Evolutionary conservation across 1,140 invertebrate species (phyloP).

Genomic region (Pomacea maculata): DNA sequence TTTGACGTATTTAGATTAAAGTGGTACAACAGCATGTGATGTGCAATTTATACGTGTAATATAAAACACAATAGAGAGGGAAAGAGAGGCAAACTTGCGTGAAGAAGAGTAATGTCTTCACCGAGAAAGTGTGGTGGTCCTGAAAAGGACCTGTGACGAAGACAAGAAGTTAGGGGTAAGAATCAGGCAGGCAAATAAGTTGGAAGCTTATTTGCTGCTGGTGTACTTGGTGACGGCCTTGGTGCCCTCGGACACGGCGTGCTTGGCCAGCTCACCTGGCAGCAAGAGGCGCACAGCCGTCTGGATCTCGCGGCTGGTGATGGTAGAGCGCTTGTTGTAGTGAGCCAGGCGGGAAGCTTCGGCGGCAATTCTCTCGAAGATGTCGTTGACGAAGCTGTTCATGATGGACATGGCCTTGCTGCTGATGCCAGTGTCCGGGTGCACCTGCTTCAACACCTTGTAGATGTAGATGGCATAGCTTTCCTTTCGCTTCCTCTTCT

Average conservation of each 20-base stretch:
- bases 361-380: constrained; percentile 66
- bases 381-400: constrained; percentile 66
- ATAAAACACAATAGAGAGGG: too few species aligned
- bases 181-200: too few species aligned
- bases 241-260: constrained; percentile 72
- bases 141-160: constrained; percentile 24
- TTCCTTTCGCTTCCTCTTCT: constrained; percentile 69
- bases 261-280: constrained; percentile 73
- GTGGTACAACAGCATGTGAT: too few species aligned
- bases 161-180: background rate
- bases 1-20: too few species aligned
- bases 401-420: constrained; percentile 63
- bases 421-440: constrained; percentile 76
- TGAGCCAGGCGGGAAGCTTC: constrained; percentile 61
- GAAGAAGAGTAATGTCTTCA: background rate
- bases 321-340: constrained; percentile 65
- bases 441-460: constrained; percentile 78
- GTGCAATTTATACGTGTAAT: too few species aligned
- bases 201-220: constrained; percentile 66
- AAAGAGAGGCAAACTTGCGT: too few species aligned
- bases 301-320: constrained; percentile 73
- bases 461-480: constrained; percentile 78
- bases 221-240: constrained; percentile 74
- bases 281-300: constrained; percentile 72
- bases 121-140: constrained; percentile 17